Base-by-base conservation (phyloP, 2,113 vertebrate genomes). In the Scomber colias region DNA sequence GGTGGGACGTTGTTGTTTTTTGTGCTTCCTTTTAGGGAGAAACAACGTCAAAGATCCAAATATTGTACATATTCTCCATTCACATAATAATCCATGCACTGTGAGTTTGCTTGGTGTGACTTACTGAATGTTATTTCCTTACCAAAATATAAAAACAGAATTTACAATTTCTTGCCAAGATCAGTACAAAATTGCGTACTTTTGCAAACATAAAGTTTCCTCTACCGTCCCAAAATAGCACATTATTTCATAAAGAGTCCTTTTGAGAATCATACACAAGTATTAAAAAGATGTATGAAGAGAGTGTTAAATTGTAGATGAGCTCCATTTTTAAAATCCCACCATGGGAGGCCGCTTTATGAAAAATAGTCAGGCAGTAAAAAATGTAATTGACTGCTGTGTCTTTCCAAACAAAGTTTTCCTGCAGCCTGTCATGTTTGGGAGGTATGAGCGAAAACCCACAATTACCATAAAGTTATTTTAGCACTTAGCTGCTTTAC, bases 281-380 rank as follows among this genome's bases (percentile, higher is more conserved):
- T 0, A 44, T 67, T 40, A 50, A 53, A 59, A 24, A 35, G 66
- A 71, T 49, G 51, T 44, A 56, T 11, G 27, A 14, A 3, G 11
- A 45, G 8, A 49, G 31, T 57, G n/a, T 70, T 64, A 51, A 79
- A 11, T 64, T 31, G 55, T 50, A 62, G 31, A 70, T 53, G 15
- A 70, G 53, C 24, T 48, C 61, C 63, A 19, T 51, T 56, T 83
- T 80, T 76, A 35, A 49, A 79, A 46, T 63, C 66, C 63, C 53
- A 27, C 50, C 48, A 40, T 69, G 10, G 40, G 40, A 19, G 16
- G 21, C 19, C 12, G 24, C 53, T 51, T 40, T 27, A 44, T 4
- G 11, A n/a, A 45, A 50, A 46, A 49, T 9, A 62, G 46, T 56
- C 55, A 49, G 1, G 40, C 31, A 30, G 0, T 57, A 24, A 63